Base-by-base conservation (phyloP, 2,113 vertebrate genomes). In the Labrus mixtus region DNA sequence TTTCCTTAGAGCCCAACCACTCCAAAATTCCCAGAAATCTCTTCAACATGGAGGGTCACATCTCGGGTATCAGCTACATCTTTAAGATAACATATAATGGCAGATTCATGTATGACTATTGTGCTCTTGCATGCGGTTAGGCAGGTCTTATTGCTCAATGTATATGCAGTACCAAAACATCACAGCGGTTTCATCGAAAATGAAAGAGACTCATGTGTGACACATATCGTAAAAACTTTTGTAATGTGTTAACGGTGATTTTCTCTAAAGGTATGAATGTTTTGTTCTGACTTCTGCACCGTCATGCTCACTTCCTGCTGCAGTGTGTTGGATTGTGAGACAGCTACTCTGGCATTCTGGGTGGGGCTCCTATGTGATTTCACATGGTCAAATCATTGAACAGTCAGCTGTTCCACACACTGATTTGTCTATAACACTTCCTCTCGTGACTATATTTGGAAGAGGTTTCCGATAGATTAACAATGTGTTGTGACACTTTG, bases 11-110 rank as follows among this genome's bases (percentile, higher is more conserved):
- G 51, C 67, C 19, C 15, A 74, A 74, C 9, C 12, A 23, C 59
- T 86, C 41, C 51, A 70, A 89, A 85, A 87, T 83, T 79, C 79
- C 59, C 81, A 68, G 68, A 84, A 83, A 81, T 68, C n/a, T 36
- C 68, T 66, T 79, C 73, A 79, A 15, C 11, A n/a, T 19, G 43
- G 10, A 37, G 60, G 79, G 73, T 90, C 82, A 87, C 12, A 74
- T 68, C 45, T 64, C 19, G 86, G 81, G 13, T 68, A 82, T 62
- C 36, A 19, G 25, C 62, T 16, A 6, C 5, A 76, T 66, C 33
- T 71, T 56, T 50, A 53, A 45, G 57, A 65, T 65, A 50, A 85
- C 56, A 59, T 6, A 23, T 17, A 25, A 69, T 39, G 39, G 43
- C n/a, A 12, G 39, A 51, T 57, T 60, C 23, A 50, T 25, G 29